Conservation (phyloP, 2,797 vertebrate genomes). For the Distichodus sexfasciatus region DNA sequence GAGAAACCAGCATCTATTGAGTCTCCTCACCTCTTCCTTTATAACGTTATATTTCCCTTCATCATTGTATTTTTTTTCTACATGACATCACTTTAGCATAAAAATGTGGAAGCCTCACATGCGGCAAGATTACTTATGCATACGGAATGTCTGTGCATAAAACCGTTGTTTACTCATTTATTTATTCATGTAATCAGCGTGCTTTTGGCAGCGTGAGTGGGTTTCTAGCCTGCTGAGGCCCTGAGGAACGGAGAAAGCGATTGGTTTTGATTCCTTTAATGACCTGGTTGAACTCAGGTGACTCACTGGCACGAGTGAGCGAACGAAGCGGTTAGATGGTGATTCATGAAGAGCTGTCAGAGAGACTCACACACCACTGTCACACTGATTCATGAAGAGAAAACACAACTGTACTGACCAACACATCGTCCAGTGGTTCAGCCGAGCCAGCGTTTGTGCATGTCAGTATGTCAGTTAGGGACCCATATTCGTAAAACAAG, state of each 20-base stretch:
- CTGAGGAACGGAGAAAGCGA: neutral
- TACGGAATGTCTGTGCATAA: conserved; percentile 10
- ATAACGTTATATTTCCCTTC: neutral
- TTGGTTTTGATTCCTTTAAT: neutral
- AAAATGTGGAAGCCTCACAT: too few species aligned
- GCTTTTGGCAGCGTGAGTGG: neutral
- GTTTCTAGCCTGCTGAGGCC: neutral
- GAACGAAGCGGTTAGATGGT: neutral
- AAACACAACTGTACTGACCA: conserved; percentile 8
- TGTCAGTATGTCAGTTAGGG: conserved; percentile 9
- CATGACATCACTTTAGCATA: too few species aligned
- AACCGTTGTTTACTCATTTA: neutral
- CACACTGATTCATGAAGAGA: too few species aligned
- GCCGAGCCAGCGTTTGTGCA: neutral
- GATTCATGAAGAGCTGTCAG: conserved; percentile 9
- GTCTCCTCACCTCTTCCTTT: neutral
- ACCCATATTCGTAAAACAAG: neutral
- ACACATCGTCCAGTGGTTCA: neutral
- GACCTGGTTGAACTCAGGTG: conserved; percentile 12
- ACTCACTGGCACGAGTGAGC: conserved; percentile 31
- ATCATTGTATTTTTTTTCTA: neutral
- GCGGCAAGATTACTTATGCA: conserved; percentile 10
- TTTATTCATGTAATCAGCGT: neutral
- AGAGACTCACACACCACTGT: too few species aligned
- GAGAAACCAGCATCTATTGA: too few species aligned